Evolutionary conservation across 2,113 vertebrate species (phyloP), one percentile per base, ranked within the genome.

Genomic region (Salvelinus namaycush): DNA sequence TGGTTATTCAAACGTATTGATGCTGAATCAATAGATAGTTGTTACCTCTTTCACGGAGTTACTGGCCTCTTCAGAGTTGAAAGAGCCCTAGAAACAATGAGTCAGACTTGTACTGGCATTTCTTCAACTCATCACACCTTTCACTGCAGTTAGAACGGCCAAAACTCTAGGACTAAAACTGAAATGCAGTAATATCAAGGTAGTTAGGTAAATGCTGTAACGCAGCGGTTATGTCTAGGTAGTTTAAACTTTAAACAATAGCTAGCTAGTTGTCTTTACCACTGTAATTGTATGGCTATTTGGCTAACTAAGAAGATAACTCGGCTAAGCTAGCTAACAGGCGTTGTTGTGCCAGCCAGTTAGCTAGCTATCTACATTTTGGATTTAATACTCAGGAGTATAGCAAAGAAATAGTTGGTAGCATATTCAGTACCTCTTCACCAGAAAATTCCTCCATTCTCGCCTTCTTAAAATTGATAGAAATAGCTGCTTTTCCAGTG

Each of bases 11-110:
- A 44, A 54, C 4, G 13, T 54, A 18, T 14, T 54, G 54, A 49
- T 26, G 72, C 70, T n/a, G 8, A 44, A 20, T 57, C 20, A 62
- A 22, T 5, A 62, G 59, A 62, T 9, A 22, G n/a, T 62, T 22
- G 3, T 89, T 90, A 94, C 93, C 90, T 94, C 93, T 89, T 94
- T 94, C 8, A 94, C 89, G 1, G 86, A 74, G 72, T 18, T 82
- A 3, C 90, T 93, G 27, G 89, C 90, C 76, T 93, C 93, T 65
- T 93, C 93, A 2, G 90, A 82, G 77, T 78, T 93, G 70, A 94
- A 94, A 8, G 91, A 86, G 26, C 87, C 77, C 93, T 94, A 49
- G 13, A 69, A 76, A 31, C 4, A 76, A 62, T 34, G 22, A 12
- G 20, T 26, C 1, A 26, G 29, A 39, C 8, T 11, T 44, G 9